Conservation (phyloP, 2,797 vertebrate species). For the Florisuga fusca region DNA sequence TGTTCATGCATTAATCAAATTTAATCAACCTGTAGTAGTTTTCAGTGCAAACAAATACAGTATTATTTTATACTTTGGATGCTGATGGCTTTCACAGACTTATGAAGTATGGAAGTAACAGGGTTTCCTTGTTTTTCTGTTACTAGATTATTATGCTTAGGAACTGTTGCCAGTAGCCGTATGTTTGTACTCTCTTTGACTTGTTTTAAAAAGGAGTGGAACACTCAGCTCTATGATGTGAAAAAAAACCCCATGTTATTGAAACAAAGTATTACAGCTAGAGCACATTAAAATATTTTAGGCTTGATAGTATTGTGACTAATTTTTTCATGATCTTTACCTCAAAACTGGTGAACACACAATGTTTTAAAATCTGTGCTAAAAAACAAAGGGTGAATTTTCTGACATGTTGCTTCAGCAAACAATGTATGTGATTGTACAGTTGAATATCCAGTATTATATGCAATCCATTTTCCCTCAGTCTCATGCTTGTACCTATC, state of each 20-base stretch:
- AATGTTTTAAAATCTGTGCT: neutral
- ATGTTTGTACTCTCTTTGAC: neutral
- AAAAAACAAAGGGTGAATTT: neutral
- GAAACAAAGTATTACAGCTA: neutral
- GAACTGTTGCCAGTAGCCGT: neutral
- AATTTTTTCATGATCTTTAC: neutral
- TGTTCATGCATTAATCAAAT: neutral
- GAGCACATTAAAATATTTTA: neutral
- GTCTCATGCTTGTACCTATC: constrained; percentile 6
- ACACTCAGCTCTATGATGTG: neutral
- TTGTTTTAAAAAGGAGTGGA: neutral
- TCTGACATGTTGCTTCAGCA: neutral
- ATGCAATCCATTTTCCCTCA: neutral
- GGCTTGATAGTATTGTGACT: neutral
- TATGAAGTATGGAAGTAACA: neutral
- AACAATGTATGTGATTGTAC: neutral
- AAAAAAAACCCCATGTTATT: neutral
- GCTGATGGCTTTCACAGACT: neutral
- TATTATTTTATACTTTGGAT: neutral
- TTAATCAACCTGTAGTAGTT: neutral
- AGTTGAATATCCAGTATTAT: neutral
- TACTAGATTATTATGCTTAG: neutral
- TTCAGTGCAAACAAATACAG: neutral
- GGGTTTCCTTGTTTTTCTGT: neutral
- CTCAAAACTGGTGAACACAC: neutral